Evolutionary conservation across 2,113 vertebrate species (phyloP), one percentile per base, ranked within the genome.

Genomic region (Capreolus pygargus): DNA sequence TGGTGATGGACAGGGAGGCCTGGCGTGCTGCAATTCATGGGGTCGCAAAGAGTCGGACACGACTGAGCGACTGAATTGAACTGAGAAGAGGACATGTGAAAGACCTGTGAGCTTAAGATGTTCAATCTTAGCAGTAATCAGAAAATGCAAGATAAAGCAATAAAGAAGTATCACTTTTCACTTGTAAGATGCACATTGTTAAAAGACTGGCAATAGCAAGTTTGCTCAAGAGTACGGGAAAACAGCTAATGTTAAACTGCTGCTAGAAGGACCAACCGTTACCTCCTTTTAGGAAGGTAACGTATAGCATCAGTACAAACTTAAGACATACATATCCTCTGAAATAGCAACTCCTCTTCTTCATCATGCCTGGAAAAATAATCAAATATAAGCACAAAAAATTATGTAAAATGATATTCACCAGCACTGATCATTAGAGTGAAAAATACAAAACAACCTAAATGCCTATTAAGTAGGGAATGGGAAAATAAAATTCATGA

Each of bases 371-470:
- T 91, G 36, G 33, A 89, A 57, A 94, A 91, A 96, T 52, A 92
- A 97, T 86, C 55, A 87, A 93, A 81, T 76, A 61, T 36, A 14
- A 74, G 8, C 23, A 91, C 36, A 91, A 89, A 79, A 45, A 97
- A 54, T 86, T 89, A 94, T 36, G 5, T 88, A 89, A 96, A 81
- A 58, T 96, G 5, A 84, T 94, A 79, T 91, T 93, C 78, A 70
- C 6, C 11, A 87, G 55, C 17, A 79, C 1, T 81, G 45, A 39
- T 50, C 15, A 79, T 43, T 87, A 93, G 25, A 93, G 61, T 36
- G 55, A 95, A 89, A 93, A 94, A 45, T 12, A 85, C 2, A 57
- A 76, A 95, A 83, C 21, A 47, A 86, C 1, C 6, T 50, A 58
- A 96, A 94, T 91, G 64, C 5, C 47, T 86, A 43, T 52, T 60